A percentile compares a stretch with the other conserved stretches of the same genome.
These are phyloP conservation scores for Catostomus latipinnis DNA, from an alignment of 2,797 vertebrate genomes.

Conservation along the genomic window DNA sequence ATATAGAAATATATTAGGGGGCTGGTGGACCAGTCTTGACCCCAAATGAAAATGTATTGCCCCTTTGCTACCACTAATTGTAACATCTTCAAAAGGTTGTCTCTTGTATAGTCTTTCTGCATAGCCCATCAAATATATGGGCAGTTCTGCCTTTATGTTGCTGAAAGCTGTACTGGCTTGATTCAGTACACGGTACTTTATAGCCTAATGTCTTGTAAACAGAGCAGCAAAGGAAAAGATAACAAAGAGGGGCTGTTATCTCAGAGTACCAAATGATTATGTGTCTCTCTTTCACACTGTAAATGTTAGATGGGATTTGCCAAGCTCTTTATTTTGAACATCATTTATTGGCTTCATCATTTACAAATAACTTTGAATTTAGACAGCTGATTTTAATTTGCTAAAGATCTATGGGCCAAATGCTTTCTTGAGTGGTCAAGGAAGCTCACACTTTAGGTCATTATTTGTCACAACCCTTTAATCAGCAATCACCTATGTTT, in stretches of 20 bases:
- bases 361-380: slow-evolving; percentile 34
- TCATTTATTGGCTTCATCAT: slow-evolving; percentile 19
- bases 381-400: slow-evolving; percentile 3
- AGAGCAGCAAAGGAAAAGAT: slow-evolving; percentile 42
- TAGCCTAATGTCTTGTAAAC: slow-evolving; percentile 49
- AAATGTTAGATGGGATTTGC: slow-evolving; percentile 31
- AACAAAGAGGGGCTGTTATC: slow-evolving; percentile 46
- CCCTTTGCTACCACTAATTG: slow-evolving; percentile 75
- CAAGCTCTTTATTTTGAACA: slow-evolving; percentile 17
- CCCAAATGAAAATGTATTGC: slow-evolving; percentile 78
- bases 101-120: slow-evolving; percentile 73
- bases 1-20: slow-evolving; percentile 84
- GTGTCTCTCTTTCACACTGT: slow-evolving; percentile 39
- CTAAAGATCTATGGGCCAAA: neutral
- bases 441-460: neutral
- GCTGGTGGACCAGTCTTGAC: slow-evolving; percentile 73
- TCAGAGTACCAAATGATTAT: slow-evolving; percentile 46
- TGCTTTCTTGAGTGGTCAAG: slow-evolving; percentile 13
- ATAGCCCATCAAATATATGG: slow-evolving; percentile 63
- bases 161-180: slow-evolving; percentile 55
- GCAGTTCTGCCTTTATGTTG: slow-evolving; percentile 66
- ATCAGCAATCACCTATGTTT: slow-evolving; percentile 16
- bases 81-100: slow-evolving; percentile 66
- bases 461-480: neutral
- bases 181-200: slow-evolving; percentile 38